A percentile compares a stretch with the other conserved stretches of the same genome.
These are phyloP conservation scores for Vanessa tameamea DNA, from an alignment of 1,140 invertebrate species.

Conservation along the genomic window DNA sequence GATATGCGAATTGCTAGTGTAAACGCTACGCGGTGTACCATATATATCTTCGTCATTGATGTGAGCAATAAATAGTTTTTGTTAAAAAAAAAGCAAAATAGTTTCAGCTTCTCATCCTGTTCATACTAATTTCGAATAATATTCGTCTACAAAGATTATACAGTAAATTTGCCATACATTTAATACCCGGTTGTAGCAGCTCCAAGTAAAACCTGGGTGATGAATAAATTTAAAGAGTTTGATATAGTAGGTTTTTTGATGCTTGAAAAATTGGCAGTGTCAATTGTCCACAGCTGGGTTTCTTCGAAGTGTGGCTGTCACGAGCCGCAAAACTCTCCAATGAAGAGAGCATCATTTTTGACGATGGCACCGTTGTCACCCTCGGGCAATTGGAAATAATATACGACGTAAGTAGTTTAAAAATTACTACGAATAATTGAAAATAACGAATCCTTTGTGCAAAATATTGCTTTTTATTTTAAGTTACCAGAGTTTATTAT, in stretches of 20 bases:
- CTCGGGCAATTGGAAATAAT: constrained; percentile 93
- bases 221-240: not conserved
- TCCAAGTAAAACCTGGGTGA: no score
- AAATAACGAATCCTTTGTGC: not conserved
- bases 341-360: constrained; percentile 92
- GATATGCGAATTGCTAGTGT: not conserved
- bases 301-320: constrained; percentile 97
- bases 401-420: constrained; percentile 91
- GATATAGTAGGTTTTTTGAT: not conserved
- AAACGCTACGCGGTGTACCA: not conserved
- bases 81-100: no score
- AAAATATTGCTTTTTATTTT: not conserved
- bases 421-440: no score
- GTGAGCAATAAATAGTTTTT: no score
- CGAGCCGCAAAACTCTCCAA: constrained; percentile 92
- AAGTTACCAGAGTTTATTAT: not conserved
- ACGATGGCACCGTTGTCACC: constrained; percentile 93
- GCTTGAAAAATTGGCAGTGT: constrained; percentile 30
- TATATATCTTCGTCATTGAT: no score
- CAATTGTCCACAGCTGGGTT: constrained; percentile 83
- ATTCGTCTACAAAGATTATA: no score
- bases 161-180: no score
- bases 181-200: no score
- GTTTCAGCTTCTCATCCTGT: no score
- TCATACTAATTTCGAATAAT: no score